phyloP scores from a whole-genome alignment of 1,140 invertebrate species.

The Muscidifurax raptorellus region DNA sequence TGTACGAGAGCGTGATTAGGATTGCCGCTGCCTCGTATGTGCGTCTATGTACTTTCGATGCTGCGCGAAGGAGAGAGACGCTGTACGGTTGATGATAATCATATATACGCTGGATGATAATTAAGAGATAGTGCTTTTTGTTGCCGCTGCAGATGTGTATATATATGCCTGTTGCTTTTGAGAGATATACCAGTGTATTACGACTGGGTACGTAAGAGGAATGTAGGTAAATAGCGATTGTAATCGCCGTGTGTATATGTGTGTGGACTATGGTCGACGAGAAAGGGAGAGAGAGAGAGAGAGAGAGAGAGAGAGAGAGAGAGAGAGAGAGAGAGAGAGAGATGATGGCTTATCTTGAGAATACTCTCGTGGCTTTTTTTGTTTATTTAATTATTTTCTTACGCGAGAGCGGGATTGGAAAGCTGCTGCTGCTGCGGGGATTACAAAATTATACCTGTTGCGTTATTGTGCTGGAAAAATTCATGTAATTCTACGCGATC shows the following conservation, averaged over 20 bases:
- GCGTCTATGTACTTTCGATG: background rate
- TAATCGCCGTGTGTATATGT: background rate
- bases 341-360: background rate
- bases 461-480: background rate
- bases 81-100: background rate
- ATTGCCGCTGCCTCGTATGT: background rate
- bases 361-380: background rate
- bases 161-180: background rate
- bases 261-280: background rate
- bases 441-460: background rate
- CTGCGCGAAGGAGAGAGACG: background rate
- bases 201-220: background rate
- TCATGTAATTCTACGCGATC: background rate
- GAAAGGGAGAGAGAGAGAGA: background rate
- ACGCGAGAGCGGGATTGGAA: background rate
- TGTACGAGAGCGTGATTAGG: background rate
- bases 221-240: background rate
- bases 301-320: background rate
- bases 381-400: constrained; percentile 2
- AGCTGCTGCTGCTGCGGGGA: background rate
- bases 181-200: background rate
- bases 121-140: background rate
- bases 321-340: background rate
- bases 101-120: background rate
- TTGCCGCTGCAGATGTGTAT: background rate